These are phyloP conservation scores for Drosophila nigricruria DNA, from an alignment of 2,888 invertebrate species.

Conservation along the genomic window DNA sequence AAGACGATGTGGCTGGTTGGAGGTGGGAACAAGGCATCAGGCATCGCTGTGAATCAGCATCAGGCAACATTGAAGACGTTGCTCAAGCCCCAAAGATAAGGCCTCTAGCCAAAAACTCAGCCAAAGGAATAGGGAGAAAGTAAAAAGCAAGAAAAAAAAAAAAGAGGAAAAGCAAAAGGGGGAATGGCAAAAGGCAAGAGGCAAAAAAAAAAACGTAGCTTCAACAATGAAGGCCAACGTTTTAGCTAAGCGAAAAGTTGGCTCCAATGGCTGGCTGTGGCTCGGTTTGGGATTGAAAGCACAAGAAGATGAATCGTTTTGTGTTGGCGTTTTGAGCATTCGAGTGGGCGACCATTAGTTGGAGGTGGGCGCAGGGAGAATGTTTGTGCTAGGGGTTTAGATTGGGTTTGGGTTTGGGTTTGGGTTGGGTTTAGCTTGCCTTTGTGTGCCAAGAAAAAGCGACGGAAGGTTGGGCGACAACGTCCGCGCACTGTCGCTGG, in stretches of 20 bases:
- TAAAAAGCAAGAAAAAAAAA: constrained; percentile 8
- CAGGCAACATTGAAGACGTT: constrained; percentile 53
- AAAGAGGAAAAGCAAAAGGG: constrained; percentile 2
- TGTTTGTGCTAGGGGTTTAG: constrained; percentile 12
- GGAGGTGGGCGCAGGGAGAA: neutral
- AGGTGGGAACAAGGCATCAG: constrained; percentile 31
- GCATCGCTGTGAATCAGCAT: constrained; percentile 67
- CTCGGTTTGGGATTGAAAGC: constrained; percentile 71
- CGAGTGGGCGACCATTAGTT: constrained; percentile 65
- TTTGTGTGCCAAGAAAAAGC: constrained; percentile 60
- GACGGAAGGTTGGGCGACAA: constrained; percentile 24
- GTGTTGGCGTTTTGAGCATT: constrained; percentile 80
- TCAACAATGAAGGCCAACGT: constrained; percentile 71
- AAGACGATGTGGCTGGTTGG: constrained; percentile 30
- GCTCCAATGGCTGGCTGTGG: constrained; percentile 42
- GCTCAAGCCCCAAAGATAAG: constrained; percentile 59
- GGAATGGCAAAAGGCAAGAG: neutral
- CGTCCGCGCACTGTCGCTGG: constrained; percentile 58
- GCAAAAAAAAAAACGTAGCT: constrained; percentile 44
- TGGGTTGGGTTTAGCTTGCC: constrained; percentile 16
- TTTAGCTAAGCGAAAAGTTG: constrained; percentile 73
- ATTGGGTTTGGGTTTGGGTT: constrained; percentile 24
- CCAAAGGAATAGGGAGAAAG: constrained; percentile 36
- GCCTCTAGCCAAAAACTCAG: constrained; percentile 64
- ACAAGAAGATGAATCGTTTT: constrained; percentile 83